A percentile compares a stretch with the other conserved stretches of the same genome.
Conservation (phyloP, 2,888 invertebrate species). For the Lamproptera curius region DNA sequence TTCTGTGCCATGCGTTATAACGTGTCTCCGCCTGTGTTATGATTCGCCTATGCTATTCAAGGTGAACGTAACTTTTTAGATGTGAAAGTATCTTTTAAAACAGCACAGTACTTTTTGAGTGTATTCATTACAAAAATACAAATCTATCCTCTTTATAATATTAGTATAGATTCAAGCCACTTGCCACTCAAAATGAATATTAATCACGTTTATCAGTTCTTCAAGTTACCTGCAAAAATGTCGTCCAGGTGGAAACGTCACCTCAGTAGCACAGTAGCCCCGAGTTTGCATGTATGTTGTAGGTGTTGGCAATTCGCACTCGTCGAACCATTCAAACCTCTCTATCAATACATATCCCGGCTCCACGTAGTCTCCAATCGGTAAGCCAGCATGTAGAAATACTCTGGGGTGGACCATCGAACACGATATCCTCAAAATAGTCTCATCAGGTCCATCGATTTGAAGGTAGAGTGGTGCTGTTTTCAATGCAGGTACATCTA, state of each 20-base stretch:
- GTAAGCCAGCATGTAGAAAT: slow-evolving; percentile 45
- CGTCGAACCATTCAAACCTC: slow-evolving; percentile 58
- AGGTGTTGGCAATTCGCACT: slow-evolving; percentile 39
- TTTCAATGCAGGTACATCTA: slow-evolving; percentile 51
- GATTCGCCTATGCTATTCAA: no score
- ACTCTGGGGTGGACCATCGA: slow-evolving; percentile 52
- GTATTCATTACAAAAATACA: no score
- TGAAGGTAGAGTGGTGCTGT: slow-evolving; percentile 57
- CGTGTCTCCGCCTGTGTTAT: no score
- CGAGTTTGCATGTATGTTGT: slow-evolving; percentile 47
- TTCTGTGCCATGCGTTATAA: no score
- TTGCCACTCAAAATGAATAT: no score
- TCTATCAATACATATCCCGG: slow-evolving; percentile 57
- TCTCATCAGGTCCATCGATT: slow-evolving; percentile 55
- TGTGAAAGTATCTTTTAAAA: no score
- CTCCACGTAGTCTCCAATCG: slow-evolving; percentile 46
- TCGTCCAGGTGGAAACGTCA: slow-evolving; percentile 52
- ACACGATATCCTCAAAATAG: slow-evolving; percentile 44
- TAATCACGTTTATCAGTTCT: no score
- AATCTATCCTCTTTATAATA: no score
- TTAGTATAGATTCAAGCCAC: no score
- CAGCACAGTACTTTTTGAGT: no score
- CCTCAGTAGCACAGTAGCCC: slow-evolving; percentile 49
- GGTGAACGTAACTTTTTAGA: no score
- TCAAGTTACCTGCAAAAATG: slow-evolving; percentile 56